phyloP scores from a whole-genome alignment of 2,888 invertebrate genomes.

The Drosophila siamana region DNA sequence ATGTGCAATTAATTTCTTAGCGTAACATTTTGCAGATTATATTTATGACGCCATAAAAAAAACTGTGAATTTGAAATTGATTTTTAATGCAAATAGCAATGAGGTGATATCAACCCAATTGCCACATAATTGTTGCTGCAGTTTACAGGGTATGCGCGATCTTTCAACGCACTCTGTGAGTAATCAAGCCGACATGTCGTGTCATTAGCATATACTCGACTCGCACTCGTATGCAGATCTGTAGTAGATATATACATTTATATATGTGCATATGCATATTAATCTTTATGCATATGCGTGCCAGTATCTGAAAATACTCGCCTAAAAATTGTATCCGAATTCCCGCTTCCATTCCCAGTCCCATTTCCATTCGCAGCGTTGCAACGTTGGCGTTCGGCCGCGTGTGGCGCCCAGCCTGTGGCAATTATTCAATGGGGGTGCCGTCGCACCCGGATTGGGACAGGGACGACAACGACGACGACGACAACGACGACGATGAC shows the following conservation, averaged over 20 bases:
- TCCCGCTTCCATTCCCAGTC: conserved; percentile 5
- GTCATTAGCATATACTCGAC: conserved; percentile 70
- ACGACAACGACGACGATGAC: conserved; percentile 19
- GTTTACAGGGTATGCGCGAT: conserved; percentile 38
- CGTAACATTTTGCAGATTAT: conserved; percentile 1
- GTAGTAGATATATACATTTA: conserved; percentile 13
- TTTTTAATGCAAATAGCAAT: too few relatives aligned
- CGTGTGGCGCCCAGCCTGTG: conserved; percentile 81
- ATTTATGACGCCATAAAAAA: not conserved
- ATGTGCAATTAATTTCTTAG: conserved; percentile 10
- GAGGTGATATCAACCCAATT: not conserved
- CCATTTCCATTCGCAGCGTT: conserved; percentile 1
- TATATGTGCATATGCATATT: conserved; percentile 23
- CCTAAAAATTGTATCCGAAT: conserved; percentile 18
- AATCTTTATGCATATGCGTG: conserved; percentile 44
- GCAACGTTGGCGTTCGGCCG: conserved; percentile 6
- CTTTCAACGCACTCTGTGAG: conserved; percentile 62
- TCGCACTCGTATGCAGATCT: conserved; percentile 62
- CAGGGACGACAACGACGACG: conserved; percentile 13
- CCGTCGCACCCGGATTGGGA: conserved; percentile 58
- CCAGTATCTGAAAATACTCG: conserved; percentile 37
- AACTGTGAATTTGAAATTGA: not conserved
- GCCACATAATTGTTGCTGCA: not conserved
- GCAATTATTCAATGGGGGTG: conserved; percentile 79
- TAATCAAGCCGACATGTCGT: conserved; percentile 76